These are phyloP conservation scores for Sphaerophoria rueppellii DNA, from an alignment of 2,888 invertebrate species.

Conservation along the genomic window DNA sequence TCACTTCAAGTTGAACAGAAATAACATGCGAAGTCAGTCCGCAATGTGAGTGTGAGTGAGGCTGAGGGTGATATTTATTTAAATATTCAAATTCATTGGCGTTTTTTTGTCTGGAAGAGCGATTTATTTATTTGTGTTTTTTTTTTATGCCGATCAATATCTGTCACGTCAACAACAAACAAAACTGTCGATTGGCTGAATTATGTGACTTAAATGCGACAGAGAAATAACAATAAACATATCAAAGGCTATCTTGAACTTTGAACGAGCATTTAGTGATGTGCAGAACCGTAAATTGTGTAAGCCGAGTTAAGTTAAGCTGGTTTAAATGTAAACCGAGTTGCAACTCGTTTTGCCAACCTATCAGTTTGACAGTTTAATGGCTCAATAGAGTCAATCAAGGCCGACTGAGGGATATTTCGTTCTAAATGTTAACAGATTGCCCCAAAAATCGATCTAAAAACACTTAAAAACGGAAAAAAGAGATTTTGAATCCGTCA, in stretches of 20 bases:
- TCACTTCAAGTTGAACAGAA: neutral
- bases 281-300: too few species aligned
- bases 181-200: constrained; percentile 33
- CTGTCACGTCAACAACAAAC: constrained; percentile 38
- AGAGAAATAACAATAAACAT: constrained; percentile 50
- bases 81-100: constrained; percentile 11
- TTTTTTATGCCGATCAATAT: constrained; percentile 36
- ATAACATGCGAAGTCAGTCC: too few species aligned
- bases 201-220: constrained; percentile 30
- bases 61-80: constrained; percentile 7
- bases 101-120: constrained; percentile 13
- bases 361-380: too few species aligned
- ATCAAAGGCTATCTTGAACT: neutral
- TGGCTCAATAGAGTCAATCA: too few species aligned
- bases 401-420: too few species aligned
- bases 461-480: too few species aligned
- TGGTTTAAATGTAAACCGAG: too few species aligned
- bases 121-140: neutral
- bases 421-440: too few species aligned
- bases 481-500: too few species aligned
- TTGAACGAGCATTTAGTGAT: neutral
- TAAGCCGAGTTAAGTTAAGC: too few species aligned
- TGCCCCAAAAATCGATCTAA: too few species aligned
- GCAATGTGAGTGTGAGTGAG: neutral
- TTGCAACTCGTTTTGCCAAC: too few species aligned